These are phyloP conservation scores for Trochalopteron elliotii DNA, from an alignment of 2,113 vertebrate species.

Conservation along the genomic window DNA sequence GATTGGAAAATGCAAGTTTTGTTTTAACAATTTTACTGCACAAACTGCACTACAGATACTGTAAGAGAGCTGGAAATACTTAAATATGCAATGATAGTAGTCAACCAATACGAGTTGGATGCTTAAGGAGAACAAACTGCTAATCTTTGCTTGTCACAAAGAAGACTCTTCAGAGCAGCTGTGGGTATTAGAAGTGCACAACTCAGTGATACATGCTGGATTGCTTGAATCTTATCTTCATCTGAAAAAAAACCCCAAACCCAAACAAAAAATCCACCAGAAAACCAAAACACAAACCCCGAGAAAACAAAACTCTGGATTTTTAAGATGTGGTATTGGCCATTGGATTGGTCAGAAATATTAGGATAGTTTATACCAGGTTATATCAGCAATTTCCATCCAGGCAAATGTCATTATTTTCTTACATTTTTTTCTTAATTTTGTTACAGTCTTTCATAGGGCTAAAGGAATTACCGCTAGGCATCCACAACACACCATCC, in stretches of 20 bases:
- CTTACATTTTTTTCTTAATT: neutral
- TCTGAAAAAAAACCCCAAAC: neutral
- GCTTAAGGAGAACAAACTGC: neutral
- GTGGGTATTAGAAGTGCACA: neutral
- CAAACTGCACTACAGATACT: neutral
- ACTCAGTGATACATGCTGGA: neutral
- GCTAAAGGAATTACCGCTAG: neutral
- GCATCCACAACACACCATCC: neutral
- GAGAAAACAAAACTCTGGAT: neutral
- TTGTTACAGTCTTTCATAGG: neutral
- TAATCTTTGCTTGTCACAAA: neutral
- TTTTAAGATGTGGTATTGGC: neutral
- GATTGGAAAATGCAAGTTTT: neutral
- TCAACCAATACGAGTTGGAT: fast-evolving
- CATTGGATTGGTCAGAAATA: neutral
- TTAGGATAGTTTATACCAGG: neutral
- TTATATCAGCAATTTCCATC: neutral
- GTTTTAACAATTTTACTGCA: neutral
- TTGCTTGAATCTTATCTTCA: neutral
- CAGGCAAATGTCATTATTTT: neutral
- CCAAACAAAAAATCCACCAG: fast-evolving
- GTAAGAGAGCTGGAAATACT: neutral
- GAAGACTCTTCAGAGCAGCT: neutral
- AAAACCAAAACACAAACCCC: fast-evolving
- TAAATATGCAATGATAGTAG: neutral